Evolutionary conservation across 2,888 invertebrate species (phyloP).

Genomic region (Pandemis cinnamomeana): DNA sequence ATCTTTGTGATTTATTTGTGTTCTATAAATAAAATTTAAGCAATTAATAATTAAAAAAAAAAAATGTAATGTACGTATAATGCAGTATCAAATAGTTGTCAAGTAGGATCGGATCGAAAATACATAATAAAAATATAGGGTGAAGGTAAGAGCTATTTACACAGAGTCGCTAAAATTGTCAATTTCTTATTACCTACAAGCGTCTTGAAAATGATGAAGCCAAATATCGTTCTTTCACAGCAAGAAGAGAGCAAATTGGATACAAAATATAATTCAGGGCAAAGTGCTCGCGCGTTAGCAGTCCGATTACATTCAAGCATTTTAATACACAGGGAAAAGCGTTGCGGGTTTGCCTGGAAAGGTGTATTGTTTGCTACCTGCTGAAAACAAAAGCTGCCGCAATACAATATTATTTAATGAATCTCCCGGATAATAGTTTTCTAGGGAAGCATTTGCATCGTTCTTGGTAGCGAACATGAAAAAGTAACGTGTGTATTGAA

Average conservation of each 20-base stretch:
- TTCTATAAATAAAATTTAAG: too few species aligned
- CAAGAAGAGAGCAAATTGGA: conserved; percentile 36
- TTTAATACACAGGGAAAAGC: conserved; percentile 31
- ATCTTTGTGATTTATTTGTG: too few species aligned
- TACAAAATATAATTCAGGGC: conserved; percentile 34
- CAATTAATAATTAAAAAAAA: too few species aligned
- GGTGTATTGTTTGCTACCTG: conserved; percentile 8
- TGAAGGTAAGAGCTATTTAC: neutral
- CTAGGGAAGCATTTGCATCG: neutral
- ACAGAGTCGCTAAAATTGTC: neutral
- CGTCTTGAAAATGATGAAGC: conserved; percentile 24
- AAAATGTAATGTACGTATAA: too few species aligned
- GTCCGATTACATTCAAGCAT: conserved; percentile 33
- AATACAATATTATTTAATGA: neutral
- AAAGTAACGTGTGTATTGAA: neutral
- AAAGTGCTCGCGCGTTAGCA: conserved; percentile 34
- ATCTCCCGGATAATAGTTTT: neutral
- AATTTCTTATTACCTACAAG: conserved; percentile 2
- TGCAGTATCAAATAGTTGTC: too few species aligned
- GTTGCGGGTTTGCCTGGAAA: conserved; percentile 10
- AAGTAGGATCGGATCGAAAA: too few species aligned
- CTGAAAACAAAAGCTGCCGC: neutral
- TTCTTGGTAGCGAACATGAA: neutral
- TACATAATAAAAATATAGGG: neutral
- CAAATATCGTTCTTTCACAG: conserved; percentile 43